Evolutionary conservation across 2,113 vertebrate genomes (phyloP), one percentile per base, ranked within the genome.

Genomic region (Mustela nigripes): DNA sequence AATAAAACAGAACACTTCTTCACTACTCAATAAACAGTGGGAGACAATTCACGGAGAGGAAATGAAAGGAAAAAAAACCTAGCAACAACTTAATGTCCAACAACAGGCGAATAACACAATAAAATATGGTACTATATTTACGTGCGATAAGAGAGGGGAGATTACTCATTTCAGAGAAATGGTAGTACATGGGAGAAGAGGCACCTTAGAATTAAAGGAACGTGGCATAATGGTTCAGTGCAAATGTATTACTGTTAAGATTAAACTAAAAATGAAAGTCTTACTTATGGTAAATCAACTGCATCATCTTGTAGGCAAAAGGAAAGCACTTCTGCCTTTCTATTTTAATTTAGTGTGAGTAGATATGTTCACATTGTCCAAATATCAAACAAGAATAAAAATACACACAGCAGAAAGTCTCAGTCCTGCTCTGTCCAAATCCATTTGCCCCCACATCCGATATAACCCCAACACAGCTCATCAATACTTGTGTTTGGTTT

Each of bases 241-340:
- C 62, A 78, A 84, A 79, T 53, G 2, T 89, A 48, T 85, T 58
- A 89, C n/a, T 63, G 45, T 71, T 74, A 56, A 22, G 81, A 92
- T 82, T 89, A 71, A 89, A 86, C 73, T 95, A 39, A 90, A 95
- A 93, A 48, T 33, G 45, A 60, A 93, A 93, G 63, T 85, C 85
- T 36, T 90, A 42, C 83, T 83, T 36, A 79, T 45, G 28, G 24
- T 48, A 31, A 62, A 79, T 85, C 11, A 45, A 45, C 36, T 93
- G 42, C 78, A 63, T 89, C 39, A 76, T 85, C 80, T 89, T 56
- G 76, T 50, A n/a, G 53, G 39, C 62, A 97, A 89, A 95, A 62
- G 50, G 50, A 39, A 4, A 60, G 22, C n/a, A 58, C 36, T 62
- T 62, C n/a, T 78, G 86, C 65, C 67, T 69, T 83, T 88, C 89